These are phyloP conservation scores for Byasa hedistus DNA, from an alignment of 2,888 invertebrate genomes.

Conservation along the genomic window DNA sequence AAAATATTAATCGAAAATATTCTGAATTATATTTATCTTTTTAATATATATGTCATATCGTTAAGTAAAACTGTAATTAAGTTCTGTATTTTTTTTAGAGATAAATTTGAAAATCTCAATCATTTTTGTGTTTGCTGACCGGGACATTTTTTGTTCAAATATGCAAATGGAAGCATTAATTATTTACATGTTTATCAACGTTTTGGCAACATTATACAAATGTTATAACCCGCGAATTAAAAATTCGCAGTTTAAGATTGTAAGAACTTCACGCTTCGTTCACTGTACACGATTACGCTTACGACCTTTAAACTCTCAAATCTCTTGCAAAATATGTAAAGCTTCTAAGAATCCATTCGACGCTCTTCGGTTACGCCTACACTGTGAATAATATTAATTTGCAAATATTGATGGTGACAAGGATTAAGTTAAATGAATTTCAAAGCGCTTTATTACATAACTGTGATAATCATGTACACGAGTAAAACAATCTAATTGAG, in stretches of 20 bases:
- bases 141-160: background rate
- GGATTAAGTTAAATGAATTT: constrained; percentile 23
- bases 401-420: constrained; percentile 19
- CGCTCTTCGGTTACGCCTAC: constrained; percentile 19
- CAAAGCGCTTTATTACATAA: constrained; percentile 17
- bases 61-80: background rate
- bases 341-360: constrained; percentile 25
- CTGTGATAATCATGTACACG: background rate
- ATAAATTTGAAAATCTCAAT: background rate
- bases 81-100: background rate
- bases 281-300: constrained; percentile 26
- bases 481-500: constrained; percentile 14
- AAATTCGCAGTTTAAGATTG: constrained; percentile 18
- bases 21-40: no score
- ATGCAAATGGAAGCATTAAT: background rate
- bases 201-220: constrained; percentile 15
- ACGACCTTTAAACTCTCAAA: constrained; percentile 17
- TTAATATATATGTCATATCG: background rate
- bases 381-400: constrained; percentile 28
- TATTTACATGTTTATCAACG: background rate
- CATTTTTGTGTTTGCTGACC: background rate
- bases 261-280: constrained; percentile 28
- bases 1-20: no score
- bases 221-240: constrained; percentile 21
- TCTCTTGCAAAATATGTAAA: constrained; percentile 26